Conservation (phyloP, 2,888 invertebrate species). For the Dryocosmus kuriphilus region DNA sequence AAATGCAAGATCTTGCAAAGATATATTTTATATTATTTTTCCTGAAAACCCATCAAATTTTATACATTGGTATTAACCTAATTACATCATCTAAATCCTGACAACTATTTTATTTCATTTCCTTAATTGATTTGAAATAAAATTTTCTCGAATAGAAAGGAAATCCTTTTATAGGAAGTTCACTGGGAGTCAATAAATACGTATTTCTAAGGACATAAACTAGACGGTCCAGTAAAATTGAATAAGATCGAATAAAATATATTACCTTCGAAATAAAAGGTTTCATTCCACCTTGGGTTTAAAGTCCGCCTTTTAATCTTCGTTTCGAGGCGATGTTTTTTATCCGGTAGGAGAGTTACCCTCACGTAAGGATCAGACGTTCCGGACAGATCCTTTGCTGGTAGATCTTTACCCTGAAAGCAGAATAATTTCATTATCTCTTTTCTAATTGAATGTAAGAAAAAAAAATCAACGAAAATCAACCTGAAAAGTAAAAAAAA, state of each 20-base stretch:
- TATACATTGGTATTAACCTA: neutral
- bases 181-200: neutral
- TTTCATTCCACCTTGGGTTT: constrained; percentile 96
- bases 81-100: neutral
- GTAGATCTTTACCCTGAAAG: constrained; percentile 92
- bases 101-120: neutral
- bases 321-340: constrained; percentile 94
- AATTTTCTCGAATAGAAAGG: neutral
- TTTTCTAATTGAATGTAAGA: neutral
- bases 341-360: constrained; percentile 93
- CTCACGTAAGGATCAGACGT: constrained; percentile 95
- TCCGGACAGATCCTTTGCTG: constrained; percentile 94
- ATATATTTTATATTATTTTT: too few species aligned
- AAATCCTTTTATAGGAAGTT: neutral
- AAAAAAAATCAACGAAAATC: neutral
- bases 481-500: neutral
- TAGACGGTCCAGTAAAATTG: neutral
- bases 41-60: too few species aligned
- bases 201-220: neutral
- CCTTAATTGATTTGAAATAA: neutral
- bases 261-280: constrained; percentile 92
- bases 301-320: constrained; percentile 94
- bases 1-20: too few species aligned
- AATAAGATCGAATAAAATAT: constrained; percentile 31
- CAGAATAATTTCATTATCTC: constrained; percentile 17